Evolutionary conservation across 2,888 invertebrate species (phyloP), one percentile per base, ranked within the genome.

Genomic region (Panzeria rudis): DNA sequence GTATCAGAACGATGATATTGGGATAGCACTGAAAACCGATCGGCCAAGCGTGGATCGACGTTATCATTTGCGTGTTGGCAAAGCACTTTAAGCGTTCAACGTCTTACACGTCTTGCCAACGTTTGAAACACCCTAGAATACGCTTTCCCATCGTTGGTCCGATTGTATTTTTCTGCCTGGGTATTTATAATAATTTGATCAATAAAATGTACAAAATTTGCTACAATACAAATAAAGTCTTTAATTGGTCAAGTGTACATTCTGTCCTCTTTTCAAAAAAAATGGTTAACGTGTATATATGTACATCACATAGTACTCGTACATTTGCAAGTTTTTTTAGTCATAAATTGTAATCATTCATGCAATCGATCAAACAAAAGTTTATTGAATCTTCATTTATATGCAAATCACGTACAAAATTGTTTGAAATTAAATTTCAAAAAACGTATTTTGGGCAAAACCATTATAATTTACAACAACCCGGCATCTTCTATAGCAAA

Each of bases 341-440:
- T 44, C 61, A 32, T 81, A 61, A 75, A 52, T 54, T 68, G 68
- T 68, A 75, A 61, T 64, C 76, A 47, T 80, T 72, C 38, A 52
- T 72, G 32, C 61, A 80, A 77, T 80, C 44, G 52, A 61, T 54
- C 35, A 47, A 62, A 61, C 11, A 73, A 73, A 75, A 56, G 54
- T 73, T 78, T 66, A 75, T 82, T 78, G 82, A 71, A 66, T 82
- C 29, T 66, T 44, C 17, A 71, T 82, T 85, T 75, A 44, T 59
- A 85, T 82, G 73, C 85, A 62, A 69, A 71, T 35, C 82, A 54
- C 85, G 52, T 61, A 77, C 64, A 79, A 54, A 72, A 54, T 73
- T 77, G 35, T 68, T 79, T 35, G 69, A 85, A 85, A 81, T 85
- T 79, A 25, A 64, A 75, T 75, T 78, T 71, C 59, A 75, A 78